Base-by-base conservation (phyloP, 2,888 invertebrate species). In the Dolichopus griseipennis region DNA sequence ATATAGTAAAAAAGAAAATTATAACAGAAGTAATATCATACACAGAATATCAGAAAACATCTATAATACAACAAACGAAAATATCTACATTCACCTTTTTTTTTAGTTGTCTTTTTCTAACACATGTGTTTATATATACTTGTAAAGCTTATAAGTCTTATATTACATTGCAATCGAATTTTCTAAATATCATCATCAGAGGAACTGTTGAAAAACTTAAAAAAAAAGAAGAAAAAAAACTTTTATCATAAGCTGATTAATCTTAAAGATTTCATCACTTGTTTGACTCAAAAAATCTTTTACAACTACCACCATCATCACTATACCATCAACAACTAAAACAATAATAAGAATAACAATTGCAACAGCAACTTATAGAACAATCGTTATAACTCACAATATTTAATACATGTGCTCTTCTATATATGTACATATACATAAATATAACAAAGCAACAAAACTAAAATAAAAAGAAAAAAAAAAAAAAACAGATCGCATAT, bases 181-280 rank as follows among this genome's bases (percentile, higher is more conserved):
- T 52, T 52, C 52, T 52, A 52, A 52, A 52, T 52, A 52, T 52
- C 18, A 52, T 52, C 52, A 52, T 27, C 27, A 27, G 27, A 27
- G 27, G 27, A 27, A 27, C 27, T 27, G 27, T 4, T 27, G 27
- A 27, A 27, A 27, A 27, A 27, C 27, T 5, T 27, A 52, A 52
- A 52, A 52, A 18, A 7, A 52, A 52, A 52, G 12, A 52, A 52
- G 18, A 52, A 37, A 4, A 52, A 52, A 52, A 12, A 52, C 18
- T 15, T 52, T 52, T 52, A 52, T 52, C 52, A 15, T 52, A 18
- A 52, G 18, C 52, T 52, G 52, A 52, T 52, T 52, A 52, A 52
- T 52, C 52, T 52, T 52, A 52, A 18, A 52, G 52, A 52, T 52
- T 52, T 52, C 52, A 52, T 52, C 52, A 52, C 52, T 52, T 52